Evolutionary conservation across 1,140 invertebrate genomes (phyloP), one percentile per base, ranked within the genome.

Genomic region (Bombus superbus): DNA sequence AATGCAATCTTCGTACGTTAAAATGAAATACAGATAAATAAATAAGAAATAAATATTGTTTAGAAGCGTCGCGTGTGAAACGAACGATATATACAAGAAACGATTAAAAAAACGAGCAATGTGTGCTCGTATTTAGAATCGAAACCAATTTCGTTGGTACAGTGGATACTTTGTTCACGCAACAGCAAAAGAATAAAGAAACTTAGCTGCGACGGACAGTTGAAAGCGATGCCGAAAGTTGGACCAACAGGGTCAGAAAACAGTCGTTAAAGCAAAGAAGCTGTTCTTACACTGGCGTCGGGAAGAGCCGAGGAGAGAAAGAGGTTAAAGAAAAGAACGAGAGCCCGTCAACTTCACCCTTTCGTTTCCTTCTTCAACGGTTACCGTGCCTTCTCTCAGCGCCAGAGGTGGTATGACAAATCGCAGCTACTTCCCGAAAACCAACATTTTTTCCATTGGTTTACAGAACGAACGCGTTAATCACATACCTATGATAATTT

Each of bases 151-250:
- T 35, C 4, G 32, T 5, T 1, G 35, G n/a, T 32, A 44, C 64
- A 35, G 40, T 69, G 8, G 75, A 32, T 44, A 42, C 77, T 81
- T 66, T 53, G 76, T 57, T 72, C 64, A 66, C 47, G 44, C 40
- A 47, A 72, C 59, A 80, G 86, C 76, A 44, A 38, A 77, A 66
- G 66, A 44, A 74, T 78, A 68, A 59, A 38, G 84, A 81, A 81
- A 72, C 6, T 64, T 78, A 71, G 62, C 88, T 91, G 91, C 88
- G 66, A 87, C 83, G 84, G 91, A 92, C 91, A 92, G 91, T 82
- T 91, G 79, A 86, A 91, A 92, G 86, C 91, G 90, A 93, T 92
- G 88, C 88, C 78, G 85, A 92, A 91, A 91, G 90, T 91, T 89
- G 75, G 28, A 74, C 71, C 77, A 86, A 72, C 78, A 59, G 72